These are phyloP conservation scores for Lipophrys pholis DNA, from an alignment of 2,113 vertebrate species.

Conservation along the genomic window DNA sequence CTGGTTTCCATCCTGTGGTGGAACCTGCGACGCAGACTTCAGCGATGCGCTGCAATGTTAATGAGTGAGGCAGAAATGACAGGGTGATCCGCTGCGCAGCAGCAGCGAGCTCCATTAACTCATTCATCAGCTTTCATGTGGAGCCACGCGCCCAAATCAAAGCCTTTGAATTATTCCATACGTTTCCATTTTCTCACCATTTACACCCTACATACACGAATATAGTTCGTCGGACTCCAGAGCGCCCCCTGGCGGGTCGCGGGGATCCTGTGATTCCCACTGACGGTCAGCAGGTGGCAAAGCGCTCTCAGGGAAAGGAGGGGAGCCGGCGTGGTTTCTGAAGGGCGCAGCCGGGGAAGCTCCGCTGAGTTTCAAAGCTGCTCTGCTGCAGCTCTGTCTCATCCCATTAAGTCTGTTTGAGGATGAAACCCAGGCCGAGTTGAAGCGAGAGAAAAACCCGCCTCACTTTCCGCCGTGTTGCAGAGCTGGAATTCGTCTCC, in stretches of 20 bases:
- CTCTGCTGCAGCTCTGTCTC: too few species aligned
- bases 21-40: slow-evolving; percentile 74
- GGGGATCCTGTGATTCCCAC: slow-evolving; percentile 67
- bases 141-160: slow-evolving; percentile 48
- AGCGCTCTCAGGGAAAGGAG: slow-evolving; percentile 71
- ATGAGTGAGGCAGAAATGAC: slow-evolving; percentile 78
- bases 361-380: slow-evolving; percentile 46
- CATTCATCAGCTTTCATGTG: slow-evolving; percentile 77
- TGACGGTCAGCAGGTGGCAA: slow-evolving; percentile 81
- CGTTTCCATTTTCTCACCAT: slow-evolving; percentile 41
- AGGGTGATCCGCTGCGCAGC: slow-evolving; percentile 68
- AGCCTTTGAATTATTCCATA: slow-evolving; percentile 59
- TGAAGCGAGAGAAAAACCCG: not conserved
- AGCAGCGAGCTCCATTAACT: slow-evolving; percentile 75
- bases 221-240: too few species aligned
- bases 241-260: too few species aligned
- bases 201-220: not conserved
- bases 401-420: slow-evolving; percentile 42
- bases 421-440: slow-evolving; percentile 10
- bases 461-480: slow-evolving; percentile 17
- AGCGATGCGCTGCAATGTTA: slow-evolving; percentile 79
- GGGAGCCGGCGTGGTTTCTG: slow-evolving; percentile 29
- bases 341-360: slow-evolving; percentile 52
- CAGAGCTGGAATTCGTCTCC: slow-evolving; percentile 1
- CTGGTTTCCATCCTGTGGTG: not conserved